Percentiles rank a stretch among this genome's conserved stretches.
These are phyloP conservation scores for Emmelina monodactyla DNA, from an alignment of 2,888 invertebrate species.

Conservation along the genomic window DNA sequence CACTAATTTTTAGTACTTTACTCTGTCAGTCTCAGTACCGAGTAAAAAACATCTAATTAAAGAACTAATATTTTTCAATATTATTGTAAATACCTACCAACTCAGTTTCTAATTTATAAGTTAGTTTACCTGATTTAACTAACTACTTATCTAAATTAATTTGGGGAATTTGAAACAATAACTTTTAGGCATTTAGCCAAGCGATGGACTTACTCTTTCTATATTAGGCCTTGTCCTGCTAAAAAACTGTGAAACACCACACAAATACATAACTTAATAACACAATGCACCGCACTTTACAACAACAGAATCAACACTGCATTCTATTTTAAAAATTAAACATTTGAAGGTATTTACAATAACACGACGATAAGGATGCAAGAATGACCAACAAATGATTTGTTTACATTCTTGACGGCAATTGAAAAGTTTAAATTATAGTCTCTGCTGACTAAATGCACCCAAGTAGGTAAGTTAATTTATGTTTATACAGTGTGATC, in stretches of 20 bases:
- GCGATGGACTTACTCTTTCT: slow-evolving; percentile 47
- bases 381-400: neutral
- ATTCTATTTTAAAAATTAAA: neutral
- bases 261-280: slow-evolving; percentile 34
- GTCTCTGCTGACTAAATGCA: neutral
- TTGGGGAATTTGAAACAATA: no score
- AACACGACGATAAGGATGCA: slow-evolving; percentile 17
- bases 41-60: no score
- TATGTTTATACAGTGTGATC: slow-evolving; percentile 18
- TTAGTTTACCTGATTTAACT: no score
- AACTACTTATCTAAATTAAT: no score
- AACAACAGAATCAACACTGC: neutral
- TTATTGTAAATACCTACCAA: no score
- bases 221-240: slow-evolving; percentile 30
- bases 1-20: no score
- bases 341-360: slow-evolving; percentile 21
- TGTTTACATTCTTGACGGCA: slow-evolving; percentile 1
- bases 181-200: no score
- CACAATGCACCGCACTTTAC: neutral
- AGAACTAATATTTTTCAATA: no score
- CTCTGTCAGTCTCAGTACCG: no score
- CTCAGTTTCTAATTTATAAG: no score
- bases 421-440: no score
- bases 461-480: slow-evolving; percentile 4
- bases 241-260: slow-evolving; percentile 46